These are phyloP conservation scores for Parnassius mnemosyne DNA, from an alignment of 2,888 invertebrate genomes.

Conservation along the genomic window DNA sequence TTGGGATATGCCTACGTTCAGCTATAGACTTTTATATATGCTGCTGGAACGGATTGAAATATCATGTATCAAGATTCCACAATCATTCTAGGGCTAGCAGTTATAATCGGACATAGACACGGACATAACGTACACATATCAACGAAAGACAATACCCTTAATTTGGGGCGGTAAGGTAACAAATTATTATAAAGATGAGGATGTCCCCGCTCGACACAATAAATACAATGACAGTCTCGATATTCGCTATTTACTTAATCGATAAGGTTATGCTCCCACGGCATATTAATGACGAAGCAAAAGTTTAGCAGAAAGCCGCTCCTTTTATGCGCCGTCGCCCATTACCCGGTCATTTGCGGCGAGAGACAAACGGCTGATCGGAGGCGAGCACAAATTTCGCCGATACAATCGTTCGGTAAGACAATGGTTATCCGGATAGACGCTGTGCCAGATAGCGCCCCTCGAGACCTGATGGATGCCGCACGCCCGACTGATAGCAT, in stretches of 20 bases:
- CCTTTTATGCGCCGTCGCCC: conserved; percentile 66
- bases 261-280: conserved; percentile 60
- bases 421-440: conserved; percentile 52
- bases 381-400: conserved; percentile 74
- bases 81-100: too few species aligned
- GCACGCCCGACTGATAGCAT: conserved; percentile 74
- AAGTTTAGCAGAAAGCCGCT: conserved; percentile 58
- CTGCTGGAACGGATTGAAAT: too few species aligned
- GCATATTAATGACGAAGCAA: conserved; percentile 73
- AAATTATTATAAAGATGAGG: too few species aligned
- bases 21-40: too few species aligned
- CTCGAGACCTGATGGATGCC: conserved; percentile 69
- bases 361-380: conserved; percentile 71
- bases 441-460: conserved; percentile 57
- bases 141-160: too few species aligned
- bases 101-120: too few species aligned
- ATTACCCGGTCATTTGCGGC: conserved; percentile 76
- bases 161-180: too few species aligned
- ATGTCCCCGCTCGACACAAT: background rate
- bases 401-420: conserved; percentile 67
- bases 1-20: too few species aligned
- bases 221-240: conserved; percentile 6
- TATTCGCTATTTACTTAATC: conserved; percentile 29
- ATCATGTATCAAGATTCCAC: too few species aligned
- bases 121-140: too few species aligned